phyloP scores from a whole-genome alignment of 2,113 vertebrate species.

The Alaudala cheleensis region DNA sequence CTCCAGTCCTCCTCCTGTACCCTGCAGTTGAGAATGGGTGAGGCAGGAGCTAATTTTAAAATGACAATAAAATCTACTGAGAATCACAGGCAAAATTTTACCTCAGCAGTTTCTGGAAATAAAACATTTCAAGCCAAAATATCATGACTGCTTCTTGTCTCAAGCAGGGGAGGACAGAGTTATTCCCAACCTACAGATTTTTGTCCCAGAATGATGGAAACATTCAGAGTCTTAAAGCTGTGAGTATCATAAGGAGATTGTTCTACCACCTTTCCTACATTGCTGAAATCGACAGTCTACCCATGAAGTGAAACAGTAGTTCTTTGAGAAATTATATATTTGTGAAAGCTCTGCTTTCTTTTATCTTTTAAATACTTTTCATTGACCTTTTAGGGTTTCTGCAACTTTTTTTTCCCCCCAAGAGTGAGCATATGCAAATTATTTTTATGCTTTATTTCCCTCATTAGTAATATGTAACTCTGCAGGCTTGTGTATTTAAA shows the following conservation, averaged over 20 bases:
- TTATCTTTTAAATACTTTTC: neutral
- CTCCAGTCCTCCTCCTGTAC: neutral
- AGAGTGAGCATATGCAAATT: neutral
- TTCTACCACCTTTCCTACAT: neutral
- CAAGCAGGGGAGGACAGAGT: neutral
- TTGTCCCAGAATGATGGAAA: neutral
- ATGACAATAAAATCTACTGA: neutral
- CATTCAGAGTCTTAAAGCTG: neutral
- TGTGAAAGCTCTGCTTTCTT: neutral
- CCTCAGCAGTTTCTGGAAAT: neutral
- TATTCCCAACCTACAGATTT: neutral
- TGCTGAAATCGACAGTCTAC: neutral
- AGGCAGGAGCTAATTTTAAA: neutral
- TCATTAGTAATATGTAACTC: neutral
- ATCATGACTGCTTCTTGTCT: neutral
- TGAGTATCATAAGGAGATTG: neutral
- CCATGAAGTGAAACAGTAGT: neutral
- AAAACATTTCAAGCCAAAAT: neutral
- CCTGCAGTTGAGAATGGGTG: neutral
- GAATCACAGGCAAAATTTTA: neutral
- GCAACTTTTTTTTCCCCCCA: neutral
- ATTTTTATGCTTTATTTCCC: neutral
- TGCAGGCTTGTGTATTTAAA: neutral
- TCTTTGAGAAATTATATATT: neutral
- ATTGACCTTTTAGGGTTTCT: neutral